Conservation (phyloP, 2,797 vertebrate genomes). For the Molossus molossus region DNA sequence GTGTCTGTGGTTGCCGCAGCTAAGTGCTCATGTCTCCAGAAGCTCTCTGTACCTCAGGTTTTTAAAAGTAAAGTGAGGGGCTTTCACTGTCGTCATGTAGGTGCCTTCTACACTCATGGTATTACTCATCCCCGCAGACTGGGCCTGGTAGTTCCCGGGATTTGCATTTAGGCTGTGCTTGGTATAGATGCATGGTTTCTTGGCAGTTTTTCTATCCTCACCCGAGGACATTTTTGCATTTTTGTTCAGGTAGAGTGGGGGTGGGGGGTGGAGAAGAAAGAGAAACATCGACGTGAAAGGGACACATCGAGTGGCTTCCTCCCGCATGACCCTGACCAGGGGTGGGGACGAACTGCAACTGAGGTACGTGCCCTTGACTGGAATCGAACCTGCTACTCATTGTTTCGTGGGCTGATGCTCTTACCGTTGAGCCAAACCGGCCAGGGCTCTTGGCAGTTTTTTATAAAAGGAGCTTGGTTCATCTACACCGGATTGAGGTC, state of each 20-base stretch:
- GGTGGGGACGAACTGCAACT: no score
- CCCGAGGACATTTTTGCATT: no score
- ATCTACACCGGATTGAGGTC: not conserved
- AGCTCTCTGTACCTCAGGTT: no score
- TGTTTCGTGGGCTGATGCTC: no score
- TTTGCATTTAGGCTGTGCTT: not conserved
- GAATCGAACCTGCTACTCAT: no score
- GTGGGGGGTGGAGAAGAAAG: no score
- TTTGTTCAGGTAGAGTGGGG: no score
- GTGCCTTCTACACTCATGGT: not conserved
- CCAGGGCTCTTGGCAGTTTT: not conserved
- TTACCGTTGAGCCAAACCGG: no score
- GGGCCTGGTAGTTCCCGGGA: not conserved
- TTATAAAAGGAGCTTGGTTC: not conserved
- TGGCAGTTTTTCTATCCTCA: not conserved
- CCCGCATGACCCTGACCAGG: no score
- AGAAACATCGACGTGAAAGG: no score
- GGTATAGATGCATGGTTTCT: not conserved
- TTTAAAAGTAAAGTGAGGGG: not conserved
- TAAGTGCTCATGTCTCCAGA: not conserved
- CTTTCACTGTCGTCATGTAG: not conserved
- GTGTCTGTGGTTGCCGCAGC: not conserved
- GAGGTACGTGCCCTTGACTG: no score
- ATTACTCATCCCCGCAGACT: not conserved
- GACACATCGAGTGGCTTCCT: no score